Base-by-base conservation (phyloP, 2,888 invertebrate species). In the Cataglyphis rosenhaueri region DNA sequence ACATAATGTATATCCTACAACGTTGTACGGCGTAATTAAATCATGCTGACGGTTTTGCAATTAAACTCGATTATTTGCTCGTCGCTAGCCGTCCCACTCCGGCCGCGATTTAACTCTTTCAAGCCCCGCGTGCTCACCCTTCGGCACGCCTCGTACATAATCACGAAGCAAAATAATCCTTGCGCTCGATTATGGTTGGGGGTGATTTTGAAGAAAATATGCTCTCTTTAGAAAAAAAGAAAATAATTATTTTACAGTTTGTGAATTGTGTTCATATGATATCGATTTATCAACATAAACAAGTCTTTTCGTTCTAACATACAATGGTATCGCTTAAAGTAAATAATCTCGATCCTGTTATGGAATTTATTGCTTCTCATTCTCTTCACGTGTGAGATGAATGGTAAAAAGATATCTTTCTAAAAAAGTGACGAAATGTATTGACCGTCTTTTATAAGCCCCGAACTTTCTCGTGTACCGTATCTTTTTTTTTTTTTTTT, bases 31-130 rank as follows among this genome's bases (percentile, higher is more conserved):
- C 92, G 93, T 94, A 94, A 94, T 94, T 94, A 94, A 94, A 94
- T 94, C 94, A 94, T 94, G 93, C 93, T 94, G 93, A 94, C 94
- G 93, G 93, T 94, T 94, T 94, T 94, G 94, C 93, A 94, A 94
- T 94, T 94, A 94, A 94, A 94, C 94, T 94, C 94, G 94, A 94
- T 94, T 94, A 94, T 94, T 94, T 94, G 94, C 94, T 93, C 93
- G 93, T 93, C 93, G 92, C 92, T 91, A 85, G 81, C 87, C 88
- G 81, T 87, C 89, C 90, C 88, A 83, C 87, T 70, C 88, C 86
- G 88, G 89, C 88, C 91, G 91, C 92, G 91, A 92, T 93, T 93
- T 91, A 93, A 94, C 94, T 94, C 94, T 93, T 93, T 93, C 92
- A 86, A 85, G 81, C 84, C 81, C 81, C 68, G 66, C 81, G 62